phyloP scores from a whole-genome alignment of 1,140 invertebrate species.

The Microplitis demolitor region DNA sequence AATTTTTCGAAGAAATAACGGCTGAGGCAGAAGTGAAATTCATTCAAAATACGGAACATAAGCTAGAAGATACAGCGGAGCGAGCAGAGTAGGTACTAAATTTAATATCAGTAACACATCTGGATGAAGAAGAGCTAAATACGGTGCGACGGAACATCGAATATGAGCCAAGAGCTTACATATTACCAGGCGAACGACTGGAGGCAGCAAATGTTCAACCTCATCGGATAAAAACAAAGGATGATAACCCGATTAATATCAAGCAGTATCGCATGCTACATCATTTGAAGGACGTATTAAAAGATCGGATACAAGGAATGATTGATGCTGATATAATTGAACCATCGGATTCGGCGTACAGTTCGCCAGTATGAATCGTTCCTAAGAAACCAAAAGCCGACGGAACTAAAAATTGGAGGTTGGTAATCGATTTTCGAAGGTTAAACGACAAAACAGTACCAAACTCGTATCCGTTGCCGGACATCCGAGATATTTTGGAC shows the following conservation, averaged over 20 bases:
- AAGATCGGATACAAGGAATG: neutral
- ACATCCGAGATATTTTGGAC: neutral
- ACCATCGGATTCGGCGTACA: neutral
- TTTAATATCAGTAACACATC: too few species aligned
- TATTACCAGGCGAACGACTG: conserved; percentile 3
- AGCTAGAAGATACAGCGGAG: too few species aligned
- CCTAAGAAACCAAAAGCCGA: neutral
- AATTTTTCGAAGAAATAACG: neutral
- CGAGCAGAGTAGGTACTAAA: too few species aligned
- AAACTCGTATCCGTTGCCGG: neutral
- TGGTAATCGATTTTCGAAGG: neutral
- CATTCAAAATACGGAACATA: too few species aligned
- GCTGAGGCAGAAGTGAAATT: too few species aligned
- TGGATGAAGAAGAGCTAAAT: too few species aligned
- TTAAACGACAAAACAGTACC: neutral
- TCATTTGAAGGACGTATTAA: neutral
- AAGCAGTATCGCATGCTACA: neutral
- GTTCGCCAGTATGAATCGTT: neutral
- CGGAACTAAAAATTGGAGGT: neutral
- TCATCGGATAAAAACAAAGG: conserved; percentile 10
- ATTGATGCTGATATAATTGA: neutral
- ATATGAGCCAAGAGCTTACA: too few species aligned
- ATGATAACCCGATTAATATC: neutral
- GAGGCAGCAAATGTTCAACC: neutral
- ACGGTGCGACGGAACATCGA: too few species aligned